Conservation (phyloP, 1,140 invertebrate genomes). For the Chrysoperla carnea region DNA sequence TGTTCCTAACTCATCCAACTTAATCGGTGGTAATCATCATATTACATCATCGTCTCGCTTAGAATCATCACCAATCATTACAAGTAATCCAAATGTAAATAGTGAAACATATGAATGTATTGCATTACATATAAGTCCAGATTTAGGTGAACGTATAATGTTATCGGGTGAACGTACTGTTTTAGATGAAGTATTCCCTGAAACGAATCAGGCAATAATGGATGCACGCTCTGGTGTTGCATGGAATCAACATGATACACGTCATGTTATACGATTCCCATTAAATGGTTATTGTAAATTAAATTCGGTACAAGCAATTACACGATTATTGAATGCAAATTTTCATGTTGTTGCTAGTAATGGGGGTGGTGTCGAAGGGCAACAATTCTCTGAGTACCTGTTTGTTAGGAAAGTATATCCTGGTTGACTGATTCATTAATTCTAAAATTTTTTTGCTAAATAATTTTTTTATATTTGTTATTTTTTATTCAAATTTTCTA, state of each 20-base stretch:
- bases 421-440: conserved; percentile 12
- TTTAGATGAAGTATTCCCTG: conserved; percentile 74
- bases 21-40: conserved; percentile 1
- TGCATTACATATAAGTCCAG: conserved; percentile 73
- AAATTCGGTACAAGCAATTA: conserved; percentile 79
- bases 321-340: conserved; percentile 66
- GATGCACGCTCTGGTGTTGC: conserved; percentile 62
- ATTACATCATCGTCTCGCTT: conserved; percentile 5
- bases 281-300: conserved; percentile 85
- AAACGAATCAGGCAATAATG: conserved; percentile 68
- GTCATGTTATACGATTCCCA: conserved; percentile 77
- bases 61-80: conserved; percentile 15
- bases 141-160: conserved; percentile 75
- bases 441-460: not conserved
- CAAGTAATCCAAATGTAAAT: conserved; percentile 5
- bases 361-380: conserved; percentile 76
- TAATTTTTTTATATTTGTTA: too few species aligned
- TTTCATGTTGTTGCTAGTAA: conserved; percentile 71
- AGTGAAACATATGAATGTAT: conserved; percentile 57
- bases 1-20: conserved; percentile 4
- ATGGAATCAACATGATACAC: conserved; percentile 69
- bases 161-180: conserved; percentile 61
- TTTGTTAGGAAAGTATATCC: conserved; percentile 47
- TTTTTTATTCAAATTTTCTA: too few species aligned
- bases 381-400: conserved; percentile 85